Evolutionary conservation across 2,113 vertebrate genomes (phyloP), one percentile per base, ranked within the genome.

Genomic region (Talpa occidentalis): DNA sequence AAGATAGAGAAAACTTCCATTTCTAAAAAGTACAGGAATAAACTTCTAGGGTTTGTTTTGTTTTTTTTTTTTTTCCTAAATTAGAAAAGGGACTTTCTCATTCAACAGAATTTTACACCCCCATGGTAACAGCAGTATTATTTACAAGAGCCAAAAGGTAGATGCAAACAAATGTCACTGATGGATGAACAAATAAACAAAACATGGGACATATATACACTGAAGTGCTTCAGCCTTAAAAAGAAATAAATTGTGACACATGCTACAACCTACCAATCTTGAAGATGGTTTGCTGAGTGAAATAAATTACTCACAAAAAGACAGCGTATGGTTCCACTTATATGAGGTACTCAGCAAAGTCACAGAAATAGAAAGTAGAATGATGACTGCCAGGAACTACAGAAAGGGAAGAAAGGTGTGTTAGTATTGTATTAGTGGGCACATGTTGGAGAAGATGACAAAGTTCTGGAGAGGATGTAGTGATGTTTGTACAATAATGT

Each of bases 301-400:
- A 94, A 90, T 64, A 85, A 88, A n/a, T 17, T n/a, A 77, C 24
- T 62, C 40, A 85, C 16, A 67, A 91, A 80, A 73, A 1, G 10
- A 81, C 28, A 92, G 87, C 44, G 2, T 82, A 77, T 37, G 42
- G 67, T 37, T 84, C 30, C 42, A 77, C 37, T 69, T 88, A 72
- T 47, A 35, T 62, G n/a, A 81, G 42, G 69, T 16, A 47, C 22
- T 26, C 37, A 88, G 6, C 66, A 95, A 78, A 88, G 83, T 92
- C 56, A 92, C 37, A 81, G 30, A 83, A 24, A 87, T n/a, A 84
- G 35, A 95, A 94, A 70, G 8, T 35, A 93, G 44, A 91, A 93
- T 81, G 7, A 15, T 59, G 11, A 19, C 70, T 49, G 30, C 21
- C 30, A 95, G 40, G 5, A 0, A 4, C 10, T 52, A 24, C 22